Evolutionary conservation across 2,888 invertebrate genomes (phyloP).

Genomic region (Lathronympha strigana): DNA sequence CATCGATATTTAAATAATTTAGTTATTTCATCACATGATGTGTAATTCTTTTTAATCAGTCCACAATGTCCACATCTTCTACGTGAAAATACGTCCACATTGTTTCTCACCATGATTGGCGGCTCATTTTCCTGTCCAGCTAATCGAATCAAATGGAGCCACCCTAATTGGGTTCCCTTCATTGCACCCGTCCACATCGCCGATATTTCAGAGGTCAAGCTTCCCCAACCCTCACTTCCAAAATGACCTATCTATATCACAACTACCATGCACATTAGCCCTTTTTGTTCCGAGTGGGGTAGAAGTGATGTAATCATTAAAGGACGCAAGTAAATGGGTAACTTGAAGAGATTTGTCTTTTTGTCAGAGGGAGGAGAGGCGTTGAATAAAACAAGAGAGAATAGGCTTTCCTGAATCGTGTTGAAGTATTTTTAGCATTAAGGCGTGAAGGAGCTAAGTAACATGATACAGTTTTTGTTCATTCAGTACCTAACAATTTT

Average conservation of each 20-base stretch:
- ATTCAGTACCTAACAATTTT: constrained; percentile 1
- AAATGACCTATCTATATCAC: neutral
- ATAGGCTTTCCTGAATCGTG: constrained; percentile 9
- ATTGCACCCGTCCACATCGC: constrained; percentile 26
- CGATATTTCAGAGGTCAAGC: constrained; percentile 38
- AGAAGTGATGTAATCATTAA: neutral
- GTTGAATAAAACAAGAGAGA: constrained; percentile 27
- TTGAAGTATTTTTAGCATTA: constrained; percentile 14
- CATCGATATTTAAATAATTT: too few species aligned
- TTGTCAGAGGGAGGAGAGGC: neutral
- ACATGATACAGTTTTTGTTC: neutral
- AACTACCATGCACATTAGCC: too few species aligned
- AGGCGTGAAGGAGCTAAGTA: constrained; percentile 1
- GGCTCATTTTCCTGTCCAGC: constrained; percentile 36
- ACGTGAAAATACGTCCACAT: constrained; percentile 1
- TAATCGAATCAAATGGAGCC: constrained; percentile 41
- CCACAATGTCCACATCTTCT: neutral
- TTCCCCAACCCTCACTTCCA: neutral
- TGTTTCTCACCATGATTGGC: constrained; percentile 21
- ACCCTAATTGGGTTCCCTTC: constrained; percentile 39
- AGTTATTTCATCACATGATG: neutral
- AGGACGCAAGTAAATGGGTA: constrained; percentile 8
- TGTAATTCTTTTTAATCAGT: neutral
- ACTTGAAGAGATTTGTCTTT: neutral
- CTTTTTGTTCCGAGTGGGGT: neutral